Evolutionary conservation across 2,113 vertebrate genomes (phyloP), one percentile per base, ranked within the genome.

Genomic region (Cisticola juncidis): DNA sequence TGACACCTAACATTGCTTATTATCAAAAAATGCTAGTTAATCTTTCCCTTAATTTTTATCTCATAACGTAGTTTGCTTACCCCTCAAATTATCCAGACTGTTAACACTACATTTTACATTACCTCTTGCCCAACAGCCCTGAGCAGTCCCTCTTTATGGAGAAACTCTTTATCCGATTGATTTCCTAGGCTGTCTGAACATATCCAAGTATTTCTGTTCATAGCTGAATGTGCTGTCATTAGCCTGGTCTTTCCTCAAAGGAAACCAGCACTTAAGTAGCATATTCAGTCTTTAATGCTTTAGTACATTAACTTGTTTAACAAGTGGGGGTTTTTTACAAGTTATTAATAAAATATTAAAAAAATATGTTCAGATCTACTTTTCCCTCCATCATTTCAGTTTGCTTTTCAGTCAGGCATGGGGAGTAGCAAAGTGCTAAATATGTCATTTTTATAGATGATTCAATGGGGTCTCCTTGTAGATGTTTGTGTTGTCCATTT

Each of bases 401-500:
- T 70, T 57, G 17, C 9, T 25, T 93, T 84, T 88, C 22, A 53
- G 33, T 42, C 72, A 78, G 36, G 42, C 3, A 2, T 23, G 7
- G 31, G 7, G 4, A 72, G 20, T 3, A 1, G 33, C 24, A 73
- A 81, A 80, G 29, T 54, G 29, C 19, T 83, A 83, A 92, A 66
- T 6, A 26, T 53, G 33, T 29, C 5, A 36, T 29, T 89, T 92
- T 69, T 36, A 69, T n/a, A 74, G 36, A 68, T 65, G 10, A 70
- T 87, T 58, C 29, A 72, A 28, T 40, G 62, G 53, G 33, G 78
- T 91, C 47, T 84, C 53, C 61, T 89, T 69, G 33, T 42, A 69
- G n/a, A 91, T 80, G 33, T 70, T 64, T 76, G 29, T 77, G 22
- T 54, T 92, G 64, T 88, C 38, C 25, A 38, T 71, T 81, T 94